Conservation (phyloP, 2,797 vertebrate genomes). For the Alosa sapidissima region DNA sequence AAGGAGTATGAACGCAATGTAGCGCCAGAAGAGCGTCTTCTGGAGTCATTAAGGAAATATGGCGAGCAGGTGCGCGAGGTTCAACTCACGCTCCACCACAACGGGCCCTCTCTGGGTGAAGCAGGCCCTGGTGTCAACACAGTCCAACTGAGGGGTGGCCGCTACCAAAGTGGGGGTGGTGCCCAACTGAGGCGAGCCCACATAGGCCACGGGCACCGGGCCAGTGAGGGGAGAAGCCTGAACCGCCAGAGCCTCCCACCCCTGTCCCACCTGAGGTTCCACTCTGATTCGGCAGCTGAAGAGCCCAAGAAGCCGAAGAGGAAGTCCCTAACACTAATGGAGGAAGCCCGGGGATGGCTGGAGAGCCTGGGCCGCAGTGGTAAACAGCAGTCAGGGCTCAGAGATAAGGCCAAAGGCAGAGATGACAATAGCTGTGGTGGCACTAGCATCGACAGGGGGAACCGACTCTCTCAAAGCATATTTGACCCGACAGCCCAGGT, state of each 20-base stretch:
- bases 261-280: slow-evolving; percentile 53
- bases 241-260: slow-evolving; percentile 76
- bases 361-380: slow-evolving; percentile 72
- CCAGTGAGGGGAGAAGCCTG: slow-evolving; percentile 51
- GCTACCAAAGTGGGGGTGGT: slow-evolving; percentile 60
- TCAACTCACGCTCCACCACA: slow-evolving; percentile 71
- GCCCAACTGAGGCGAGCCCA: slow-evolving; percentile 66
- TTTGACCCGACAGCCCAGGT: slow-evolving; percentile 46
- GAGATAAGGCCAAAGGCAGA: slow-evolving; percentile 60
- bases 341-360: slow-evolving; percentile 80
- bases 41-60: slow-evolving; percentile 74
- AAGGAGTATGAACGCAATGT: slow-evolving; percentile 77
- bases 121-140: slow-evolving; percentile 48
- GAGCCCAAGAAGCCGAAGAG: slow-evolving; percentile 71
- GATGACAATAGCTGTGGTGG: background rate
- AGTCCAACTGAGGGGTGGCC: slow-evolving; percentile 46
- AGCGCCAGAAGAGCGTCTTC: slow-evolving; percentile 65
- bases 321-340: slow-evolving; percentile 77
- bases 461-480: slow-evolving; percentile 50
- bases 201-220: slow-evolving; percentile 47
- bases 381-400: slow-evolving; percentile 59
- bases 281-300: slow-evolving; percentile 53
- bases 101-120: slow-evolving; percentile 55
- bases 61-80: slow-evolving; percentile 75
- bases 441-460: slow-evolving; percentile 52